phyloP scores from a whole-genome alignment of 1,140 invertebrate genomes.

The Sipha flava region DNA sequence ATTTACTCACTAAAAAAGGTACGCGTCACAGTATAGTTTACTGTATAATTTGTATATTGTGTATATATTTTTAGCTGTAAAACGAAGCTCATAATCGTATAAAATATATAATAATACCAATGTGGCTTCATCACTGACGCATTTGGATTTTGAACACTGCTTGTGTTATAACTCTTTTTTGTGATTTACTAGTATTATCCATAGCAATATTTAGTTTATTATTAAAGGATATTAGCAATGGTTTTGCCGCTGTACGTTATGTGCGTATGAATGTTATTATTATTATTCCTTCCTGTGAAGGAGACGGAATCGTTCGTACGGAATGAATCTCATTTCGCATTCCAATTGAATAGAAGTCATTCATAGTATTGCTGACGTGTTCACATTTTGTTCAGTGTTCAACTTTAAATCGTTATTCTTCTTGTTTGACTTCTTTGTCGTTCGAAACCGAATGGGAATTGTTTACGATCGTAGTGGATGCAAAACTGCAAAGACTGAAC shows the following conservation, averaged over 20 bases:
- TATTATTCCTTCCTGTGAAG: not conserved
- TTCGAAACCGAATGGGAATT: not conserved
- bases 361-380: not conserved
- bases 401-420: not conserved
- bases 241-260: not conserved
- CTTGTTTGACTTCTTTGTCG: not conserved
- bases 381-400: not conserved
- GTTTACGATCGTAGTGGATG: not conserved
- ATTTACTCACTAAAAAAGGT: too few species aligned
- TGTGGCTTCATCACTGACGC: too few species aligned
- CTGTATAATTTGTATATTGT: too few species aligned
- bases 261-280: not conserved
- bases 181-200: not conserved
- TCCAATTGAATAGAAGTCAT: not conserved
- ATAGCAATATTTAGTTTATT: not conserved
- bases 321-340: conserved; percentile 20
- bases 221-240: too few species aligned
- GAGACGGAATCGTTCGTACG: not conserved
- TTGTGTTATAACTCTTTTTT: too few species aligned
- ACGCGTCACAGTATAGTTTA: too few species aligned
- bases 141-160: too few species aligned
- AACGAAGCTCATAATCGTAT: too few species aligned
- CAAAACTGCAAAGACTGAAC: not conserved
- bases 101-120: too few species aligned
- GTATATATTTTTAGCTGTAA: too few species aligned